These are phyloP conservation scores for Presbytis comata DNA, from an alignment of 2,797 vertebrate genomes.

Conservation along the genomic window DNA sequence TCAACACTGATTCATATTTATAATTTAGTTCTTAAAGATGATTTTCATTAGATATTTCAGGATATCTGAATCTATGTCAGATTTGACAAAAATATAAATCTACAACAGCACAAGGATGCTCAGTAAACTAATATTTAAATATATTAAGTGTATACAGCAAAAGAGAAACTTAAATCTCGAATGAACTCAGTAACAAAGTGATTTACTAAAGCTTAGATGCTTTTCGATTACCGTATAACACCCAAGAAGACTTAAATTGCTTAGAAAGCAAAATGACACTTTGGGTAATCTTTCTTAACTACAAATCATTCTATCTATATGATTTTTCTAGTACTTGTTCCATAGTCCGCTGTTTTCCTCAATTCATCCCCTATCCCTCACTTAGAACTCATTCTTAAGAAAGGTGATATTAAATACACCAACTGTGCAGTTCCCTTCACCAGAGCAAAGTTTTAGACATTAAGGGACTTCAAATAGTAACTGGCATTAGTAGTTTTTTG, in stretches of 20 bases:
- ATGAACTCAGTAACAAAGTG: neutral
- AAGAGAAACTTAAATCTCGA: neutral
- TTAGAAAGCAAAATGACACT: neutral
- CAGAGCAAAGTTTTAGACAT: neutral
- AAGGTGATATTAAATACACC: too few relatives aligned
- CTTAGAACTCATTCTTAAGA: neutral
- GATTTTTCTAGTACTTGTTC: neutral
- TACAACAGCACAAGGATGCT: neutral
- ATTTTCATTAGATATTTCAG: neutral
- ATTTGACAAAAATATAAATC: neutral
- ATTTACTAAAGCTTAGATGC: neutral
- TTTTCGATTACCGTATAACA: neutral
- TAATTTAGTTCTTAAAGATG: neutral
- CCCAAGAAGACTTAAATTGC: neutral
- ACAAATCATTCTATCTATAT: neutral
- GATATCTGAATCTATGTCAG: neutral
- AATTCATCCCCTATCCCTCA: fast-evolving
- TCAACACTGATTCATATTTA: neutral
- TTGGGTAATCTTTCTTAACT: neutral
- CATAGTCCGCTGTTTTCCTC: fast-evolving
- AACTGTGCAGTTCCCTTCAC: fast-evolving
- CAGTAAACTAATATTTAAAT: neutral
- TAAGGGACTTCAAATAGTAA: neutral
- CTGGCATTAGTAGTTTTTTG: neutral
- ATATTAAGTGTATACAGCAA: neutral